A percentile compares a stretch with the other conserved stretches of the same genome.
These are phyloP conservation scores for Cynodonichthys magdalenae DNA, from an alignment of 2,797 vertebrate species.

Conservation along the genomic window DNA sequence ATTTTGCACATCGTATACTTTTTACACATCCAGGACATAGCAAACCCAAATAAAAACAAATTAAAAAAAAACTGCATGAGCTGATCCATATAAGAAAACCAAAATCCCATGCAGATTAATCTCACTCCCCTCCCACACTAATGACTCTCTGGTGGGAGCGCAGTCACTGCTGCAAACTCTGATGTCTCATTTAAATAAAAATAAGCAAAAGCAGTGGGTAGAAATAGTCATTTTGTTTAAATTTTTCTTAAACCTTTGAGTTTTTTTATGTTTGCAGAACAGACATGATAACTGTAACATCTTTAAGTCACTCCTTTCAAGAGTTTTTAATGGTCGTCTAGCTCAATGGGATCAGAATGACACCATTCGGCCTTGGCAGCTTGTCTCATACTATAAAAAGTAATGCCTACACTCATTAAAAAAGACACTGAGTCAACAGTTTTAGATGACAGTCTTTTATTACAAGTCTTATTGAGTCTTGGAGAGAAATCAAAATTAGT, in stretches of 20 bases:
- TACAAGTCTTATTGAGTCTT: slow-evolving; percentile 18
- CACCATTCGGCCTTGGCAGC: slow-evolving; percentile 62
- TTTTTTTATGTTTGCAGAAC: background rate
- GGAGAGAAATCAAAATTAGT: slow-evolving; percentile 29
- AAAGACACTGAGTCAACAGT: slow-evolving; percentile 56
- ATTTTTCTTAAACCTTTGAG: background rate
- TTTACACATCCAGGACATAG: too few relatives aligned
- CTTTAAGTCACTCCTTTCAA: slow-evolving; percentile 4
- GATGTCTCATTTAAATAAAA: too few relatives aligned
- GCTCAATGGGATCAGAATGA: slow-evolving; percentile 22
- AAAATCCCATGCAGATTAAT: too few relatives aligned
- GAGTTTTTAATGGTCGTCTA: slow-evolving; percentile 35
- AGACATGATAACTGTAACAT: background rate
- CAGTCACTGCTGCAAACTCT: too few relatives aligned
- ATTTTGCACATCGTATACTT: too few relatives aligned
- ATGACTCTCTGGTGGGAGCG: too few relatives aligned
- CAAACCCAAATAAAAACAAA: too few relatives aligned
- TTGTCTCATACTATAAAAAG: slow-evolving; percentile 40
- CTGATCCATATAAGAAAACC: too few relatives aligned
- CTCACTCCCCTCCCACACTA: too few relatives aligned
- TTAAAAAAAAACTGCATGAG: too few relatives aligned
- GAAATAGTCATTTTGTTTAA: background rate
- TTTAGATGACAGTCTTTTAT: slow-evolving; percentile 42
- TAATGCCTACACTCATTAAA: slow-evolving; percentile 47
- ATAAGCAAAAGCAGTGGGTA: too few relatives aligned